Percentiles rank a stretch among this genome's conserved stretches.
These are phyloP conservation scores for Scylla paramamosain DNA, from an alignment of 1,140 invertebrate genomes.

Conservation along the genomic window DNA sequence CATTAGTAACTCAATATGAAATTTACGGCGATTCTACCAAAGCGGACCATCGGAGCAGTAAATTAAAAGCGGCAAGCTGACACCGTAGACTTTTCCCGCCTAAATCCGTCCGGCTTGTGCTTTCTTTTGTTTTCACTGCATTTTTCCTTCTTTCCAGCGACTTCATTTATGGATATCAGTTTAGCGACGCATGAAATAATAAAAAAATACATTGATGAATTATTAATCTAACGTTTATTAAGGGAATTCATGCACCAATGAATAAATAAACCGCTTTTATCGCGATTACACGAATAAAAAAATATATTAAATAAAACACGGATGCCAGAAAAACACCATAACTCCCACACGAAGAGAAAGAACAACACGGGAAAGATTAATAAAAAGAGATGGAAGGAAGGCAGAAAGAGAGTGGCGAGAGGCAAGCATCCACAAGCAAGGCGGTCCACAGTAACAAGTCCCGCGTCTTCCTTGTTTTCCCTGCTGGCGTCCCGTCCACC, in stretches of 20 bases:
- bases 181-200: no score
- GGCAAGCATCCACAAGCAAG: neutral
- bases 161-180: no score
- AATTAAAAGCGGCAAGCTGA: neutral
- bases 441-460: neutral
- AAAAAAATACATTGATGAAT: no score
- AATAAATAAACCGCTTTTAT: no score
- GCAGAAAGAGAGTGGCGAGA: neutral
- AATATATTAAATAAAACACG: no score
- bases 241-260: no score
- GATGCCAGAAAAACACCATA: no score
- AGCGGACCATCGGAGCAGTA: neutral
- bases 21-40: neutral
- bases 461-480: neutral
- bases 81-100: neutral
- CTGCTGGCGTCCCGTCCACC: neutral
- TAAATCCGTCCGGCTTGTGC: no score
- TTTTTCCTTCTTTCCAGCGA: no score
- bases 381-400: neutral
- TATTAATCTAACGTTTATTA: no score
- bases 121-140: no score
- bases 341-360: neutral
- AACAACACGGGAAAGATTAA: neutral
- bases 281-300: no score
- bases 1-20: constrained; percentile 16